Evolutionary conservation across 53 echinoderm and acorn worm species (phyloP).

Genomic region (Glandiceps talaboti): DNA sequence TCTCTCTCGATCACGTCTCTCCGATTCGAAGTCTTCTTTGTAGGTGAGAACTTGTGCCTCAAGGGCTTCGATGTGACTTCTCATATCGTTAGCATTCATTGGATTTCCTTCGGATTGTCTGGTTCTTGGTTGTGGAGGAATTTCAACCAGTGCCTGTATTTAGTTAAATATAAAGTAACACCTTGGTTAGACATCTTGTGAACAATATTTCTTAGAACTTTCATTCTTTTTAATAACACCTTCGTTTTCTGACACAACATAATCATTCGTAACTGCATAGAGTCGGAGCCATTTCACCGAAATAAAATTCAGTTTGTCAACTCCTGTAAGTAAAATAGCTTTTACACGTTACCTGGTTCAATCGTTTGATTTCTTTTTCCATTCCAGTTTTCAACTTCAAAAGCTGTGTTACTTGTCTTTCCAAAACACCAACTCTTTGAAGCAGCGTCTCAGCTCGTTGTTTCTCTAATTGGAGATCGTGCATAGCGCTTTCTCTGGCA

Average conservation of each 20-base stretch:
- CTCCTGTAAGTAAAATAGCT: no score
- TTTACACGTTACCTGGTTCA: neutral
- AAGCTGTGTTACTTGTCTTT: neutral
- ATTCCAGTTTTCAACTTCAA: neutral
- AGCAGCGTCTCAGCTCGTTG: neutral
- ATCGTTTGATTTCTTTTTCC: neutral
- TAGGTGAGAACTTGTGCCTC: neutral
- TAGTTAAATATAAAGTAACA: no score
- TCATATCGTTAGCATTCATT: neutral
- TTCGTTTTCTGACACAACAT: no score
- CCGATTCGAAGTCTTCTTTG: neutral
- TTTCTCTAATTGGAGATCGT: neutral
- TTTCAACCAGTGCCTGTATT: neutral
- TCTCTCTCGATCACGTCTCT: neutral
- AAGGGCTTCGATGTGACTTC: neutral
- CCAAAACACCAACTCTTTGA: neutral
- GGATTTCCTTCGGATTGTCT: neutral
- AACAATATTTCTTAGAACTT: no score
- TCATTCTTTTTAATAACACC: no score
- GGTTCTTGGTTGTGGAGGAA: neutral
- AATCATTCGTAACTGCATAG: no score
- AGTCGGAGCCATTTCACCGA: no score
- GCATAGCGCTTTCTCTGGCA: neutral
- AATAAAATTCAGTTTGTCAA: no score
- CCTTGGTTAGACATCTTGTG: no score